These are phyloP conservation scores for Malacoraja senta DNA, from an alignment of 2,797 vertebrate genomes.

Conservation along the genomic window DNA sequence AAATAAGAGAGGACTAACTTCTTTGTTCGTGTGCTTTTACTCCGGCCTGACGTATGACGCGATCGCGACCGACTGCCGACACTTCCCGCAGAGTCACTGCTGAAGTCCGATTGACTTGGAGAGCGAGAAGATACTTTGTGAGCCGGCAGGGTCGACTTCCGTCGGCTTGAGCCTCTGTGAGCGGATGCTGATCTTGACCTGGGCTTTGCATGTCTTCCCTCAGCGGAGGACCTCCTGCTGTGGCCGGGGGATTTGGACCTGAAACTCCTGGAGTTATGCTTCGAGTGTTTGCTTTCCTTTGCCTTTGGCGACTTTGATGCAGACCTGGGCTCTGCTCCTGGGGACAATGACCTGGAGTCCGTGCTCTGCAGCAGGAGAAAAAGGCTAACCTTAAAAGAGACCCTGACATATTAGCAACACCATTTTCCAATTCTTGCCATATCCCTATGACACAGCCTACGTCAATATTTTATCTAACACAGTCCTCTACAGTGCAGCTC, in stretches of 20 bases:
- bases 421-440: conserved; percentile 22
- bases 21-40: conserved; percentile 63
- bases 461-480: conserved; percentile 62
- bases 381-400: conserved; percentile 40
- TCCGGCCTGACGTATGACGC: conserved; percentile 55
- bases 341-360: conserved; percentile 61
- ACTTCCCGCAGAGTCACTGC: conserved; percentile 74
- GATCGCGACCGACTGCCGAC: conserved; percentile 47
- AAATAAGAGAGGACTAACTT: conserved; percentile 63
- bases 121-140: conserved; percentile 62
- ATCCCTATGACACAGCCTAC: conserved; percentile 34
- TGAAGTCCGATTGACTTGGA: conserved; percentile 64
- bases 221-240: conserved; percentile 53
- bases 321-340: conserved; percentile 57
- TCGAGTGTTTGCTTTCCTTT: conserved; percentile 59
- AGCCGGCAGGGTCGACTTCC: conserved; percentile 51
- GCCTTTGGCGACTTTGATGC: conserved; percentile 56
- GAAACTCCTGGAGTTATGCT: conserved; percentile 63
- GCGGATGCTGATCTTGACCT: conserved; percentile 58
- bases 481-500: conserved; percentile 96
- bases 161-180: conserved; percentile 61
- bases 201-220: conserved; percentile 54
- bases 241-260: conserved; percentile 55
- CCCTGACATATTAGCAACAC: background rate
- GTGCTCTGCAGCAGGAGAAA: conserved; percentile 67